Conservation (phyloP, 1,140 invertebrate genomes). For the Portunus trituberculatus region DNA sequence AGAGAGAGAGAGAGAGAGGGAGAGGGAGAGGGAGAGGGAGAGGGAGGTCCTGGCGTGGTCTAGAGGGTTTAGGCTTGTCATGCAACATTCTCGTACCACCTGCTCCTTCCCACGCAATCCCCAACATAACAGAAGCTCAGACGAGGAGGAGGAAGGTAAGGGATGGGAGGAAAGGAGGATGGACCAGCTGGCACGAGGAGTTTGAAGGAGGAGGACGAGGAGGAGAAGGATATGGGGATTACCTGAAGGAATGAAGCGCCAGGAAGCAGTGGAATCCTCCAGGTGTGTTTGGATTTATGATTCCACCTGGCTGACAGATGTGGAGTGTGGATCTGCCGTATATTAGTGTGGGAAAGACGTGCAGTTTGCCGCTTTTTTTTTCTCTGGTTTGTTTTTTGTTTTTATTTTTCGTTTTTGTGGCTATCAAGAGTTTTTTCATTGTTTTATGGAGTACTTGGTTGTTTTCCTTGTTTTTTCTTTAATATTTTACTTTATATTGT, state of each 20-base stretch:
- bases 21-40: background rate
- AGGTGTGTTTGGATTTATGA: background rate
- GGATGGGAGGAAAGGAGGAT: background rate
- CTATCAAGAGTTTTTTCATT: no score
- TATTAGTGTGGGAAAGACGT: no score
- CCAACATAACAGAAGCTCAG: background rate
- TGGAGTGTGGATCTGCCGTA: no score
- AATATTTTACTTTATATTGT: no score
- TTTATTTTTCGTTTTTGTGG: no score
- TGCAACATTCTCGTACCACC: conserved; percentile 35
- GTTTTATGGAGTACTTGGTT: no score
- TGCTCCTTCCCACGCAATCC: conserved; percentile 33
- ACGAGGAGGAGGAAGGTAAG: background rate
- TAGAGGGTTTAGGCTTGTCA: conserved; percentile 14
- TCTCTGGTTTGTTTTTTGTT: no score
- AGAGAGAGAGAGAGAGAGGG: background rate
- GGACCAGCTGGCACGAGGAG: background rate
- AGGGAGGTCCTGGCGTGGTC: background rate
- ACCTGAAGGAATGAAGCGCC: background rate
- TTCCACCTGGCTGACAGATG: background rate
- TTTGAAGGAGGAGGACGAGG: background rate
- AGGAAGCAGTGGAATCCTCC: background rate
- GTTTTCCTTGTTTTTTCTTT: no score
- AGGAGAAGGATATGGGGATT: conserved; percentile 14
- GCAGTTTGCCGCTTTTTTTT: no score